Base-by-base conservation (phyloP, 2,888 invertebrate genomes). In the Frankliniella intonsa region DNA sequence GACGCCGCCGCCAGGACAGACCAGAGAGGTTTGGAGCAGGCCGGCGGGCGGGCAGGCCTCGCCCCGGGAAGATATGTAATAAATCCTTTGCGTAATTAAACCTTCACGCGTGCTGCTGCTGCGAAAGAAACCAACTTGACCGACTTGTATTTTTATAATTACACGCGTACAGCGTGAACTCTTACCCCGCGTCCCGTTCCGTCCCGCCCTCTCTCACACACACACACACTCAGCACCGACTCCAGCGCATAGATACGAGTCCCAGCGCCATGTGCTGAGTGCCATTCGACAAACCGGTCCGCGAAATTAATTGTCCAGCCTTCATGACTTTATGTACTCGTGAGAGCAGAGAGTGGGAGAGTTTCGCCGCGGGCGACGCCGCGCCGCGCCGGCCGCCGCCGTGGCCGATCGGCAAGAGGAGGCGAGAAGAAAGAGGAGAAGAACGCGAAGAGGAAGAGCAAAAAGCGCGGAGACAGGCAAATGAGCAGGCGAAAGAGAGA, bases 251-350 rank as follows among this genome's bases (percentile, higher is more conserved):
- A 38, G 38, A 38, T n/a, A n/a, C 38, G 38, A 38, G 38, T 38
- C 38, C 38, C 38, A 38, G 38, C 38, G 38, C 38, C 38, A 38
- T 38, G 17, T 55, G 55, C 55, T 12, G 55, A 25, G 69, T 25
- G 69, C 69, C 69, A 76, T 76, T 55, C 55, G 55, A 14, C 8
- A 76, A 69, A 76, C 69, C 69, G 69, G 69, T 76, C 25, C n/a
- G 69, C 25, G 22, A 38, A 76, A 76, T 76, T 76, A 76, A 76
- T 76, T 76, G 25, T 22, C 62, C 62, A 17, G 62, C 62, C 62
- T 62, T 62, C 62, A 62, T 62, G 62, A 62, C 69, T 76, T 76
- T 76, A 76, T 25, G 69, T 22, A 9, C 55, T 55, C 55, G 55
- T 0, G 11, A 55, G 38, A 38, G 38, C 5, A 62, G 62, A 62